phyloP scores from a whole-genome alignment of 2,888 invertebrate species.

The Agrotis puta region DNA sequence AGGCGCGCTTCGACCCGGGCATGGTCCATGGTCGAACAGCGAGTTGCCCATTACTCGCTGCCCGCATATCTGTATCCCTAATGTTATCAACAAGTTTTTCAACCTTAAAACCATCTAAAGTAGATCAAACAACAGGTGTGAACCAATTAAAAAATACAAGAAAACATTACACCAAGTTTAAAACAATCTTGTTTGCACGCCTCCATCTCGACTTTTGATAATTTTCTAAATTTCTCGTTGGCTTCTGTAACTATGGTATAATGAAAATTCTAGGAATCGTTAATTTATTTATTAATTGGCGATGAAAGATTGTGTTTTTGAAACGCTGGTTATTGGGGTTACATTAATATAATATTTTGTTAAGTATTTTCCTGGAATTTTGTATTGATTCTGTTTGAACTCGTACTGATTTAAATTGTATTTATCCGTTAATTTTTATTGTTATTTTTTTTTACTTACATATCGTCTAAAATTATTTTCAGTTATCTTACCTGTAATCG shows the following conservation, averaged over 20 bases:
- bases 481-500: no score
- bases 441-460: not conserved
- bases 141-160: constrained; percentile 42
- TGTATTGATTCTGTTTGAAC: not conserved
- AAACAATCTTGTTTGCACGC: constrained; percentile 23
- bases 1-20: no score
- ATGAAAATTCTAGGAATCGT: constrained; percentile 27
- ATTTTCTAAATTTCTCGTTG: constrained; percentile 39
- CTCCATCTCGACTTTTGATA: constrained; percentile 24
- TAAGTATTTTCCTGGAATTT: not conserved
- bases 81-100: not conserved
- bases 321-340: not conserved
- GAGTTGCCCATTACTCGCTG: no score
- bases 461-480: no score
- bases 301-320: constrained; percentile 18
- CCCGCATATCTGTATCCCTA: not conserved
- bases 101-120: not conserved
- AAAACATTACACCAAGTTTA: constrained; percentile 21
- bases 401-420: no score
- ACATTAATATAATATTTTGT: not conserved
- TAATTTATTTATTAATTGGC: constrained; percentile 43
- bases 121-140: constrained; percentile 28
- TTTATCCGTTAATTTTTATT: not conserved
- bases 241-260: constrained; percentile 30
- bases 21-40: no score